A percentile compares a stretch with the other conserved stretches of the same genome.
phyloP scores from a whole-genome alignment of 2,888 invertebrate genomes.

The Phortica magna region DNA sequence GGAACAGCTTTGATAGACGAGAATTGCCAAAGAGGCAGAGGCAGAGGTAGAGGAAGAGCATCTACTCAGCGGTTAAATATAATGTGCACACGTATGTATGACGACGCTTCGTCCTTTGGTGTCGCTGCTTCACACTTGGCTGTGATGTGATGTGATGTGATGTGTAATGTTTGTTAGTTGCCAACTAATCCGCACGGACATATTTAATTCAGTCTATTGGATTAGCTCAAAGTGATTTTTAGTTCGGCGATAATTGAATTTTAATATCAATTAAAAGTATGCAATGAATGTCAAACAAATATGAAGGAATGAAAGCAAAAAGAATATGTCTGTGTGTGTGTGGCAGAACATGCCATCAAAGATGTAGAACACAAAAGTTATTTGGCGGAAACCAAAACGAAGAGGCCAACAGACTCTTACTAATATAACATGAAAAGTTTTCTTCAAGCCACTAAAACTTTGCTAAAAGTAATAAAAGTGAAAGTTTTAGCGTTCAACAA shows the following conservation, averaged over 20 bases:
- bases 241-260: slow-evolving; percentile 8
- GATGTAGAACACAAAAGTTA: no score
- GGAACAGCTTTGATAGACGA: slow-evolving; percentile 33
- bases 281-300: neutral
- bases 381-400: no score
- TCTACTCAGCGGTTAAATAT: no score
- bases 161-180: neutral
- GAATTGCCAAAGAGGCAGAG: neutral
- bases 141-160: no score
- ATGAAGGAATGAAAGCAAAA: neutral
- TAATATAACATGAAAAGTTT: slow-evolving; percentile 26
- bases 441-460: slow-evolving; percentile 50
- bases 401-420: neutral
- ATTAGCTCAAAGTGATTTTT: slow-evolving; percentile 8
- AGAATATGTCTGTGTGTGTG: neutral
- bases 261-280: slow-evolving; percentile 11
- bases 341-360: neutral
- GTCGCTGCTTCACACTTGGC: no score
- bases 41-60: neutral
- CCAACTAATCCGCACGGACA: neutral
- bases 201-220: neutral
- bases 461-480: slow-evolving; percentile 67
- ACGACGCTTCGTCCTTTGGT: no score
- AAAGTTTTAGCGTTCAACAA: slow-evolving; percentile 66
- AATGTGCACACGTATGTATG: no score